Evolutionary conservation across 2,113 vertebrate species (phyloP).

Genomic region (Hippolais icterina): DNA sequence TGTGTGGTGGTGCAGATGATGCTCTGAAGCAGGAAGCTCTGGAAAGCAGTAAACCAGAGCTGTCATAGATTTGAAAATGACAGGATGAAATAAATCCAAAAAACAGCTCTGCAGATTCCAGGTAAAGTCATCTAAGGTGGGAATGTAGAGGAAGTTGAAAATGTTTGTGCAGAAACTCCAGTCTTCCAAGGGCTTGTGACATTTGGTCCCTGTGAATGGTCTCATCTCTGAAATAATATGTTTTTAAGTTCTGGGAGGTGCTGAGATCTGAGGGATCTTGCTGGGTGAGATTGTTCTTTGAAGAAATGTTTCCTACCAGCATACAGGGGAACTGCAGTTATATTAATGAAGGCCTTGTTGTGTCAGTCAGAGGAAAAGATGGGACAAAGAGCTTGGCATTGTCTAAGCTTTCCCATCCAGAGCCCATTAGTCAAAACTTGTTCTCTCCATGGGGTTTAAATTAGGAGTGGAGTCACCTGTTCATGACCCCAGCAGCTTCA

Average conservation of each 20-base stretch:
- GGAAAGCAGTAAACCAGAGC: not conserved
- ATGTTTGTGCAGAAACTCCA: not conserved
- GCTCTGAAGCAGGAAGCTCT: not conserved
- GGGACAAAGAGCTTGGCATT: slow-evolving; percentile 3
- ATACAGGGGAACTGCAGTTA: slow-evolving; percentile 8
- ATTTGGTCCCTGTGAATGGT: not conserved
- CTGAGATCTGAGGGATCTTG: slow-evolving; percentile 44
- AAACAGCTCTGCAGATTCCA: not conserved
- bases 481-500: slow-evolving; percentile 3
- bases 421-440: slow-evolving; percentile 17
- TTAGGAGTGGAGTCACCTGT: slow-evolving; percentile 20
- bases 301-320: slow-evolving; percentile 30
- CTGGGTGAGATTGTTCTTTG: slow-evolving; percentile 38
- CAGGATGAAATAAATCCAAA: not conserved
- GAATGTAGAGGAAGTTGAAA: not conserved
- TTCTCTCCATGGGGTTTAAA: slow-evolving; percentile 6
- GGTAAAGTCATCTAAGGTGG: not conserved
- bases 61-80: not conserved
- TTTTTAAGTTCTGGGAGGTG: not conserved
- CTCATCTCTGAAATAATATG: not conserved
- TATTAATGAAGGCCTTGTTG: slow-evolving; percentile 22
- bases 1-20: not conserved
- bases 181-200: not conserved
- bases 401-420: not conserved
- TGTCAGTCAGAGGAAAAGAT: not conserved